Evolutionary conservation across 2,888 invertebrate species (phyloP), one percentile per base, ranked within the genome.

Genomic region (Calameuta pallipes): DNA sequence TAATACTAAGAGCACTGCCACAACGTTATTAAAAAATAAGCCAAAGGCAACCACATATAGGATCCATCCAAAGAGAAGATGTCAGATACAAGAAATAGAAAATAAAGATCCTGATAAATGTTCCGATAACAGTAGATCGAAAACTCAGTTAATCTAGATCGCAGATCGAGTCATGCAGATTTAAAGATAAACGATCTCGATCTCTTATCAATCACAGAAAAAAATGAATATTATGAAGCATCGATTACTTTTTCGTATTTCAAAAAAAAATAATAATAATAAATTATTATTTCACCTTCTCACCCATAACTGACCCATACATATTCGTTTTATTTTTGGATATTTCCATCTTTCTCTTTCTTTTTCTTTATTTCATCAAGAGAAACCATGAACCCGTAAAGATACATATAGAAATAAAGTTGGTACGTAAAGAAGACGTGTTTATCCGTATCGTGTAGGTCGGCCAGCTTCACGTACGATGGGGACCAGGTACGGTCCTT

Each of bases 401-500:
- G 37, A 37, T 36, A 68, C 68, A 75, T 78, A 69, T 75, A 68
- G 34, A 75, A 73, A 68, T 74, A n/a, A 69, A 69, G 41, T 33
- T 69, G 31, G 71, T 23, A 31, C 71, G 71, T 34, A 34, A 31
- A 13, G 71, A 34, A 31, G 71, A 23, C 36, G 70, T 75, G 69
- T 36, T n/a, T 78, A 78, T 75, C 36, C 36, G 31, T 31, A 31
- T 76, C 69, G 75, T 79, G 73, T 76, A 76, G 37, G 74, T 78
- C 71, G 75, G 76, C 76, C 79, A 81, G 78, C 80, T 79, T 79
- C 80, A 78, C 81, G 34, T 33, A 33, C 74, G 37, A 35, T 15
- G 73, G 77, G 69, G 69, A 69, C 75, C 31, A 12, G 30, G 30
- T 73, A 37, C 31, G 73, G 87, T 89, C 87, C 85, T 88, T 88